phyloP scores from a whole-genome alignment of 2,888 invertebrate genomes.

The Meandrusa payeni region DNA sequence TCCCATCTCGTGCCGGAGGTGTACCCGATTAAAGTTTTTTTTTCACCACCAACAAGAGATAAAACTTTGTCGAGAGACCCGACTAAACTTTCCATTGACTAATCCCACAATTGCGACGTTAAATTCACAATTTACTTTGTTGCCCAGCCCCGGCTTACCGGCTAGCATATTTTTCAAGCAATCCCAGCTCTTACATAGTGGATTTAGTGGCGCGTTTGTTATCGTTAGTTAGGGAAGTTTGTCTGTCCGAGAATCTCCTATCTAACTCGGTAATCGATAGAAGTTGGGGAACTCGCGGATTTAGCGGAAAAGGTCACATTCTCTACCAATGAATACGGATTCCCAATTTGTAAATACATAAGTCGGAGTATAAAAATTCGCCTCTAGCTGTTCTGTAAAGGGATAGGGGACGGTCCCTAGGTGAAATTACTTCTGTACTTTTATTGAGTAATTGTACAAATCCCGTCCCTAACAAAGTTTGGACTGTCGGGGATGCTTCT shows the following conservation, averaged over 20 bases:
- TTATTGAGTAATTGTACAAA: conserved; percentile 63
- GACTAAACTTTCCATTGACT: conserved; percentile 62
- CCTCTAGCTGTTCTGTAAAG: conserved; percentile 50
- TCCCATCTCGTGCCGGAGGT: conserved; percentile 38
- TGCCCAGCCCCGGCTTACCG: conserved; percentile 59
- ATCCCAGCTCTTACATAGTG: conserved; percentile 56
- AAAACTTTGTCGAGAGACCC: conserved; percentile 56
- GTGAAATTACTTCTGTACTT: conserved; percentile 64
- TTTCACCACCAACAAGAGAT: conserved; percentile 67
- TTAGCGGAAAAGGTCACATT: conserved; percentile 26
- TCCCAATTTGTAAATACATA: conserved; percentile 37
- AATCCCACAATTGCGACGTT: conserved; percentile 66
- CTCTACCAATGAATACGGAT: conserved; percentile 23
- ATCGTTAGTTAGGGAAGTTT: conserved; percentile 58
- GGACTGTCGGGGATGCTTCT: conserved; percentile 47
- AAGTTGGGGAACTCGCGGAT: conserved; percentile 27
- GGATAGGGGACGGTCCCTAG: conserved; percentile 55
- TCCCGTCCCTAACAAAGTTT: conserved; percentile 55
- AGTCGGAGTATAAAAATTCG: conserved; percentile 48
- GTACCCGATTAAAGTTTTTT: conserved; percentile 51
- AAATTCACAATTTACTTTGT: conserved; percentile 75
- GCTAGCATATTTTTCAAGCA: conserved; percentile 70
- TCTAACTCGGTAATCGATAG: conserved; percentile 32
- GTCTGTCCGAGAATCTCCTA: conserved; percentile 26
- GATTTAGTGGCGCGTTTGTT: conserved; percentile 62